phyloP scores from a whole-genome alignment of 2,113 vertebrate species.

The Nothobranchius furzeri region DNA sequence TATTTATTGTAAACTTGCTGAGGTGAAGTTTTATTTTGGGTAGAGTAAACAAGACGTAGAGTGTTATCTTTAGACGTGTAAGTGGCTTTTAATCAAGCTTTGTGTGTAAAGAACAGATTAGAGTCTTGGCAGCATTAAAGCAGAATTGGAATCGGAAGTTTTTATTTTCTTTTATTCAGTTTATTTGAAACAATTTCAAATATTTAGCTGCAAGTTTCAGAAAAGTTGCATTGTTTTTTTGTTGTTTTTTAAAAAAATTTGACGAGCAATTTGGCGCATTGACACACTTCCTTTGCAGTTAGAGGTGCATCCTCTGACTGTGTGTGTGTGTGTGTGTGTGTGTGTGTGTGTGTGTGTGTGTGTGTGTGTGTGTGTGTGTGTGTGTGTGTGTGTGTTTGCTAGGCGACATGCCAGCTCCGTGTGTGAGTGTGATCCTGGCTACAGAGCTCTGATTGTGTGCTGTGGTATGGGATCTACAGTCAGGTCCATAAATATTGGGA shows the following conservation, averaged over 20 bases:
- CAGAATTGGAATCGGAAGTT: neutral
- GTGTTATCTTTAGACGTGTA: neutral
- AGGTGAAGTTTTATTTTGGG: too few relatives aligned
- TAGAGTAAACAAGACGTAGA: neutral
- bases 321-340: neutral
- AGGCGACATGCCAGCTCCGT: conserved; percentile 44
- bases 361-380: conserved; percentile 16
- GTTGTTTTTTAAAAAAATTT: neutral
- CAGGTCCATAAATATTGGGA: too few relatives aligned
- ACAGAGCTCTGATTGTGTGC: conserved; percentile 70
- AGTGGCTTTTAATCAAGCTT: neutral
- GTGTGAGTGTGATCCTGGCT: conserved; percentile 38
- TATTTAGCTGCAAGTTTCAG: neutral
- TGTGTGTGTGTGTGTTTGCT: conserved; percentile 5
- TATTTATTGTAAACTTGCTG: too few relatives aligned
- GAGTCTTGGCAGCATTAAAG: neutral
- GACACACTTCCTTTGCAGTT: neutral
- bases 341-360: conserved; percentile 5
- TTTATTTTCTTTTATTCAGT: neutral
- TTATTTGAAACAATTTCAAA: neutral
- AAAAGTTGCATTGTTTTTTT: neutral
- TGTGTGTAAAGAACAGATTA: neutral
- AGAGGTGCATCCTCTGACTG: neutral
- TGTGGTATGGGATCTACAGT: conserved; percentile 56
- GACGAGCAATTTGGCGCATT: neutral